These are phyloP conservation scores for Euproctis similis DNA, from an alignment of 2,888 invertebrate genomes.

Conservation along the genomic window DNA sequence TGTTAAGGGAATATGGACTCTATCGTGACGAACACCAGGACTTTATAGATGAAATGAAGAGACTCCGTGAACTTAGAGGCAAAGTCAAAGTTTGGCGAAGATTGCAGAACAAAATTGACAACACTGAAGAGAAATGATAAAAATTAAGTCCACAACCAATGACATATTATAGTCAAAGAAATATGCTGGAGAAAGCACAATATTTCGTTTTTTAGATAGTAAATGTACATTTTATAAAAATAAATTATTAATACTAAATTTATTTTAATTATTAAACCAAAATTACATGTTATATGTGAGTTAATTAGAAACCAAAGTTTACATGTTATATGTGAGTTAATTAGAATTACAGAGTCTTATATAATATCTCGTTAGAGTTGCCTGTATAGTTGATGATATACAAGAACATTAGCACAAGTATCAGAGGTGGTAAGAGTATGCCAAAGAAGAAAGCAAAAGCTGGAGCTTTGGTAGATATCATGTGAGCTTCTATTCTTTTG, in stretches of 20 bases:
- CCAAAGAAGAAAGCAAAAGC: conserved; percentile 12
- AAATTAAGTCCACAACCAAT: too few relatives aligned
- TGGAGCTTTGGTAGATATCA: conserved; percentile 11
- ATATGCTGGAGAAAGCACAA: too few relatives aligned
- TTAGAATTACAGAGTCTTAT: too few relatives aligned
- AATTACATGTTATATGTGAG: too few relatives aligned
- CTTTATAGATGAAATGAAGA: conserved; percentile 90
- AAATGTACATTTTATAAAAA: too few relatives aligned
- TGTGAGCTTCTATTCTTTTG: background rate
- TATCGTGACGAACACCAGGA: conserved; percentile 92
- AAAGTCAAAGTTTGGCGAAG: conserved; percentile 78
- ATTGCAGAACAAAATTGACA: conserved; percentile 55
- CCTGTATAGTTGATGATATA: conserved; percentile 20
- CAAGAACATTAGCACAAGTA: conserved; percentile 17
- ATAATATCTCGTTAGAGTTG: conserved; percentile 9
- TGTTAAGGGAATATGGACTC: conserved; percentile 84
- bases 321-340: too few relatives aligned
- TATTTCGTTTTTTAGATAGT: too few relatives aligned
- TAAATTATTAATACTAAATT: conserved; percentile 12
- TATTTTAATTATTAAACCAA: too few relatives aligned
- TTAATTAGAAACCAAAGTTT: too few relatives aligned
- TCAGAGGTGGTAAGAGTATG: conserved; percentile 18
- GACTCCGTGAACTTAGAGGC: conserved; percentile 84
- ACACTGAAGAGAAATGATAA: conserved; percentile 42
- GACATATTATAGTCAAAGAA: too few relatives aligned